Conservation (phyloP, 2,797 vertebrate species). For the Apogon talboti region DNA sequence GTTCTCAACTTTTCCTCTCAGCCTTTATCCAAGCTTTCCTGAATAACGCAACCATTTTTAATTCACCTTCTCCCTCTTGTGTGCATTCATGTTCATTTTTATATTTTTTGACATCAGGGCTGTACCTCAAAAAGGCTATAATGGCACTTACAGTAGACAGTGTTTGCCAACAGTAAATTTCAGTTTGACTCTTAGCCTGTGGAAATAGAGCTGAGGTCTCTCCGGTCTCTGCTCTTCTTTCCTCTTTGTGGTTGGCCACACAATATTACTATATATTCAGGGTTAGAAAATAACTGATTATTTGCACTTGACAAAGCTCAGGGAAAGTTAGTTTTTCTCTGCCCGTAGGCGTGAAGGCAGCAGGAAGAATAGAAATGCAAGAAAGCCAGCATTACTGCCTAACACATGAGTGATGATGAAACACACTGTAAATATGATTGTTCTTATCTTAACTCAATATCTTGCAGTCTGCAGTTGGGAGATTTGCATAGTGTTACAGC, state of each 20-base stretch:
- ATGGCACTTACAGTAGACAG: slow-evolving; percentile 60
- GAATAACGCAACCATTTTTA: neutral
- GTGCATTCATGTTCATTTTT: slow-evolving; percentile 1
- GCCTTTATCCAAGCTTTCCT: too few species aligned
- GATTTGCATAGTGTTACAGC: slow-evolving; percentile 49
- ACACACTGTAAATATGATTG: slow-evolving; percentile 57
- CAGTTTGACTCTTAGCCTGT: slow-evolving; percentile 56
- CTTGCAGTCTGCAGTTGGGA: slow-evolving; percentile 45
- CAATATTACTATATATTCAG: slow-evolving; percentile 21
- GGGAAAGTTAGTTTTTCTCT: slow-evolving; percentile 33
- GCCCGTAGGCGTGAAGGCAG: slow-evolving; percentile 38
- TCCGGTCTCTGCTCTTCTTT: slow-evolving; percentile 33
- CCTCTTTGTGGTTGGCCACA: slow-evolving; percentile 40
- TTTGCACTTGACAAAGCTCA: slow-evolving; percentile 57
- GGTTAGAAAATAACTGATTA: slow-evolving; percentile 56
- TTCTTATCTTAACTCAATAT: slow-evolving; percentile 52
- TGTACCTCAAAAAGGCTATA: slow-evolving; percentile 39
- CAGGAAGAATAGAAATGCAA: slow-evolving; percentile 23
- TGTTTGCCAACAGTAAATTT: slow-evolving; percentile 38
- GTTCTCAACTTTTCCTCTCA: too few species aligned
- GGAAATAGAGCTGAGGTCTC: slow-evolving; percentile 47
- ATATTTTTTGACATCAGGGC: slow-evolving; percentile 1
- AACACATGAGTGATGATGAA: slow-evolving; percentile 56
- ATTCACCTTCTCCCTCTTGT: too few species aligned
- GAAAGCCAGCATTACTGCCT: slow-evolving; percentile 25